A percentile compares a stretch with the other conserved stretches of the same genome.
Conservation (phyloP, 2,888 invertebrate species). For the Pegoplata infirma region DNA sequence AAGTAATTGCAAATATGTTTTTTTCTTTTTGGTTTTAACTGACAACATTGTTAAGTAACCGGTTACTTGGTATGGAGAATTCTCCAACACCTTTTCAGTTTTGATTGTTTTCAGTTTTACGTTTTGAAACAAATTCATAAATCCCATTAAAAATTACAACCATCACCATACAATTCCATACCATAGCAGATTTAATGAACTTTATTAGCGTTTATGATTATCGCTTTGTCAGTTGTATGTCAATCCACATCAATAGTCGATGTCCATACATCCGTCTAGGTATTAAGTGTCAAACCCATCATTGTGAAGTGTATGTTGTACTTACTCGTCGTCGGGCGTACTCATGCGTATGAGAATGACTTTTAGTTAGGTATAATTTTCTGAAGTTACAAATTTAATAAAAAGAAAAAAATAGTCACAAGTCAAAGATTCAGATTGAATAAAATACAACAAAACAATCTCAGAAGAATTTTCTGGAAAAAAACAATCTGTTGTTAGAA, state of each 20-base stretch:
- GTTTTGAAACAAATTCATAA: constrained; percentile 24
- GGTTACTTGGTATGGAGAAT: background rate
- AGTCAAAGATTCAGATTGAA: too few relatives aligned
- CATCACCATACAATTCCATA: constrained; percentile 2
- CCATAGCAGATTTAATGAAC: constrained; percentile 19
- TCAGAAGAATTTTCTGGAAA: too few relatives aligned
- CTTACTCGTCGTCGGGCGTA: too few relatives aligned
- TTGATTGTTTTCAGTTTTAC: background rate
- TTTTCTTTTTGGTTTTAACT: too few relatives aligned
- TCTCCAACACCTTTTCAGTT: background rate
- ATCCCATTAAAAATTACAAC: constrained; percentile 6
- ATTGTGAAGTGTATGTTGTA: too few relatives aligned
- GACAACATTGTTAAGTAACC: background rate
- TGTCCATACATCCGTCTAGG: constrained; percentile 32
- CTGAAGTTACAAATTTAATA: too few relatives aligned
- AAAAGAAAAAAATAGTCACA: too few relatives aligned
- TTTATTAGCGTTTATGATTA: constrained; percentile 33
- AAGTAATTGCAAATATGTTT: background rate
- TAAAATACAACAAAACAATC: too few relatives aligned
- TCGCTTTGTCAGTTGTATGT: constrained; percentile 27
- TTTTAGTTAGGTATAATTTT: too few relatives aligned
- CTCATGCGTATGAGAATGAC: too few relatives aligned
- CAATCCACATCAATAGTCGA: constrained; percentile 28
- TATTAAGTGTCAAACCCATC: constrained; percentile 36
- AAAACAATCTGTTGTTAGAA: too few relatives aligned